phyloP scores from a whole-genome alignment of 1,140 invertebrate species.

The Epicauta chinensis region DNA sequence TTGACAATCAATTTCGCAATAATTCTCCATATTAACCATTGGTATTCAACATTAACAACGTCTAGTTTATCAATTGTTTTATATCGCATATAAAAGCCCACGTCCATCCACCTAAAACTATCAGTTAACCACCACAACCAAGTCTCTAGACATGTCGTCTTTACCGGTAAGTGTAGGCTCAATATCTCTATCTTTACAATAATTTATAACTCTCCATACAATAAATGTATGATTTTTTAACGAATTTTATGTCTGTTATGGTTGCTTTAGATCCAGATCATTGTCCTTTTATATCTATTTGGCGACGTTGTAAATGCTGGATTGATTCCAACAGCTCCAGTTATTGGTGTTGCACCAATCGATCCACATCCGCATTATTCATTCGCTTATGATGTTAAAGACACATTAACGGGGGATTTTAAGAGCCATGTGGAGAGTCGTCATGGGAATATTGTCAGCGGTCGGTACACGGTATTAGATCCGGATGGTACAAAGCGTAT shows the following conservation, averaged over 20 bases:
- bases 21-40: no score
- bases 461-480: slow-evolving; percentile 55
- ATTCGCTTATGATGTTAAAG: slow-evolving; percentile 51
- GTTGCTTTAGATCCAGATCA: no score
- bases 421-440: slow-evolving; percentile 51
- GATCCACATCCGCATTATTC: slow-evolving; percentile 48
- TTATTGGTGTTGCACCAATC: slow-evolving; percentile 39
- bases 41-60: no score
- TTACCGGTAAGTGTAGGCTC: slow-evolving; percentile 3
- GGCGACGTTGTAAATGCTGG: no score
- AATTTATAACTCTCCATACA: not conserved
- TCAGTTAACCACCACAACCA: slow-evolving; percentile 9
- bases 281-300: no score
- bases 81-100: slow-evolving; percentile 8
- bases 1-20: no score
- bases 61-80: no score
- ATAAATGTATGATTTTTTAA: slow-evolving; percentile 5
- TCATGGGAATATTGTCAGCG: slow-evolving; percentile 55
- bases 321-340: not conserved
- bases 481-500: slow-evolving; percentile 57
- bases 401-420: slow-evolving; percentile 51
- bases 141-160: slow-evolving; percentile 4
- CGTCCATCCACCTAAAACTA: slow-evolving; percentile 5
- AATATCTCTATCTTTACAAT: no score
- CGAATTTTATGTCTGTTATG: not conserved